Conservation (phyloP, 2,113 vertebrate species). For the Naja naja region DNA sequence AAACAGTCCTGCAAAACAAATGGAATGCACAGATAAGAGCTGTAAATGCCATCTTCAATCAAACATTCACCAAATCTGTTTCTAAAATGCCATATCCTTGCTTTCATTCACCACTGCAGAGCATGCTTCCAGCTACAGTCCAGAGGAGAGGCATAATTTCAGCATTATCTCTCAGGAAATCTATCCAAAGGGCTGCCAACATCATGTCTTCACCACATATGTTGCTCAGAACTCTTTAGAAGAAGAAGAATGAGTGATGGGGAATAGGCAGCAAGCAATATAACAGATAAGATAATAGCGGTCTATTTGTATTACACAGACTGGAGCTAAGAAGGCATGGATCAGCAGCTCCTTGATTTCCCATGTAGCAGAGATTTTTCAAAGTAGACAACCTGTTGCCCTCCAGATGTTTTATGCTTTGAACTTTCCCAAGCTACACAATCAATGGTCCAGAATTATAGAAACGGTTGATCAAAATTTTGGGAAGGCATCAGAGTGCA, state of each 20-base stretch:
- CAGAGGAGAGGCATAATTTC: not conserved
- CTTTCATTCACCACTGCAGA: not conserved
- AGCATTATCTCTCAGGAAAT: not conserved
- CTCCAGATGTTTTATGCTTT: not conserved
- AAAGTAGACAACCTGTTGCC: not conserved
- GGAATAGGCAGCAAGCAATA: not conserved
- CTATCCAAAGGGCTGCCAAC: not conserved
- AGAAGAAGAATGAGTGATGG: not conserved
- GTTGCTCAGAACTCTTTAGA: not conserved
- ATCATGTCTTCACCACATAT: not conserved
- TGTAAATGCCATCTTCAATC: not conserved
- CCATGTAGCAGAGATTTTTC: not conserved
- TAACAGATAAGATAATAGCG: not conserved
- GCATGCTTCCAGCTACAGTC: too few species aligned
- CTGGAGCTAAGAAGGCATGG: not conserved
- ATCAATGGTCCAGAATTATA: not conserved
- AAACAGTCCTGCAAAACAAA: not conserved
- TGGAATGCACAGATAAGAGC: not conserved
- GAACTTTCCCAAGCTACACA: not conserved
- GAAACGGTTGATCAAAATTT: not conserved
- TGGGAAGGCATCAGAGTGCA: not conserved
- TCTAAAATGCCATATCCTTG: not conserved
- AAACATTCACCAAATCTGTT: not conserved
- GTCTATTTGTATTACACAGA: not conserved
- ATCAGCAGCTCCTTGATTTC: not conserved